phyloP scores from a whole-genome alignment of 64 coral and sea anemone species.

The Pocillopora verrucosa region DNA sequence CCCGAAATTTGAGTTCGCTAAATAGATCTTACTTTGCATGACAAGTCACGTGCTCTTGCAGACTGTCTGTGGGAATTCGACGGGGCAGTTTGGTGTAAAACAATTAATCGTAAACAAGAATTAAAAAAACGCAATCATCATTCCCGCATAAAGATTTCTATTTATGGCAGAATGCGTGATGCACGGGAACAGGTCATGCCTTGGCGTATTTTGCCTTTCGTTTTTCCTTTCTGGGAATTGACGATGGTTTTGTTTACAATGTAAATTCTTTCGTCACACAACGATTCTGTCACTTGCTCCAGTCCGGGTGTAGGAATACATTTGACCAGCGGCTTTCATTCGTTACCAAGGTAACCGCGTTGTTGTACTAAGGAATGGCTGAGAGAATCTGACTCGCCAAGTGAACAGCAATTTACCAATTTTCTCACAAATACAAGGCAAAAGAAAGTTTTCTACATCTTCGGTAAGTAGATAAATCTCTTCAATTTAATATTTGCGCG shows the following conservation, averaged over 20 bases:
- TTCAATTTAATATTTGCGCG: neutral
- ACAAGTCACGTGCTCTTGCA: neutral
- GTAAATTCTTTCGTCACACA: neutral
- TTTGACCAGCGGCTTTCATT: neutral
- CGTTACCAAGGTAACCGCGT: conserved; percentile 23
- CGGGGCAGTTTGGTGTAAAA: no score
- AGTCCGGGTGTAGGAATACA: neutral
- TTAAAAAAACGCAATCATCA: no score
- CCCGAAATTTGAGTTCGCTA: no score
- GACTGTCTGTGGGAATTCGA: no score
- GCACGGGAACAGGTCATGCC: no score
- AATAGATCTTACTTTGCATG: neutral
- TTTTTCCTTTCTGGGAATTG: neutral
- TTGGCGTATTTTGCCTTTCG: no score
- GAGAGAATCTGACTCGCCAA: neutral
- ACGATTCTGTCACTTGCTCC: neutral
- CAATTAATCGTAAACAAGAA: no score
- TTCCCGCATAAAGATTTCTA: no score
- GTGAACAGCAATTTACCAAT: conserved; percentile 9
- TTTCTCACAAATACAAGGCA: neutral
- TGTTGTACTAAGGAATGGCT: conserved; percentile 28
- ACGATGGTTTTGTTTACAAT: neutral
- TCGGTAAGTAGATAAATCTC: neutral
- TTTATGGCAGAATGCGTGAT: no score
- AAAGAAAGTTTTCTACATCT: neutral